Evolutionary conservation across 2,888 invertebrate genomes (phyloP).

Genomic region (Sepioteuthis lessoniana): DNA sequence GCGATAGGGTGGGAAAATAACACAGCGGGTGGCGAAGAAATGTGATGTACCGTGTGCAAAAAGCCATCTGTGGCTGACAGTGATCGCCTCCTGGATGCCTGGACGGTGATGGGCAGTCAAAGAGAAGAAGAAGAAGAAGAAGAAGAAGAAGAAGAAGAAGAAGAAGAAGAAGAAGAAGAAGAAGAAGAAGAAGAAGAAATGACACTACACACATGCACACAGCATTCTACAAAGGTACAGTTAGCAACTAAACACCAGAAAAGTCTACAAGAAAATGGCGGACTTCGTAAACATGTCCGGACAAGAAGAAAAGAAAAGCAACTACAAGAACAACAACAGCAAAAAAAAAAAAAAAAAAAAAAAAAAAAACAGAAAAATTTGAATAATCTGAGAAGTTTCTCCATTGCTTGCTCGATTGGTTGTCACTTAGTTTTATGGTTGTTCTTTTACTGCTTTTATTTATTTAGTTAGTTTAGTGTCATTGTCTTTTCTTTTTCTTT

Average conservation of each 20-base stretch:
- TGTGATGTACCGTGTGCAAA: conserved; percentile 33
- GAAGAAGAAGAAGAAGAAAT: too few relatives aligned
- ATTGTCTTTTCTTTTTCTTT: background rate
- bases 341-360: background rate
- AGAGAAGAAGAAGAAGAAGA: background rate
- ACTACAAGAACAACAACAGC: too few relatives aligned
- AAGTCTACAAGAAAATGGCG: conserved; percentile 7
- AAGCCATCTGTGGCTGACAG: conserved; percentile 21
- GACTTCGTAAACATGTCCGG: conserved; percentile 11
- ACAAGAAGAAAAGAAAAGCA: background rate
- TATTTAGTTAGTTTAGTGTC: background rate
- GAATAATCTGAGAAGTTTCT: background rate
- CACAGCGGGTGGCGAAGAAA: background rate
- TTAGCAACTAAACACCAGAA: conserved; percentile 21
- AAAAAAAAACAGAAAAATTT: background rate
- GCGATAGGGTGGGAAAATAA: conserved; percentile 3
- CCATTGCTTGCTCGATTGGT: background rate
- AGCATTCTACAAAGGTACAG: background rate
- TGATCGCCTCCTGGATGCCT: background rate
- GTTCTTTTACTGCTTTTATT: background rate
- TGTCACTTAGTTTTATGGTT: background rate
- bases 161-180: too few relatives aligned
- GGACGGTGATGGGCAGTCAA: background rate
- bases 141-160: too few relatives aligned
- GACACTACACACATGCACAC: background rate